phyloP scores from a whole-genome alignment of 2,113 vertebrate genomes.

The Nycticebus coucang region DNA sequence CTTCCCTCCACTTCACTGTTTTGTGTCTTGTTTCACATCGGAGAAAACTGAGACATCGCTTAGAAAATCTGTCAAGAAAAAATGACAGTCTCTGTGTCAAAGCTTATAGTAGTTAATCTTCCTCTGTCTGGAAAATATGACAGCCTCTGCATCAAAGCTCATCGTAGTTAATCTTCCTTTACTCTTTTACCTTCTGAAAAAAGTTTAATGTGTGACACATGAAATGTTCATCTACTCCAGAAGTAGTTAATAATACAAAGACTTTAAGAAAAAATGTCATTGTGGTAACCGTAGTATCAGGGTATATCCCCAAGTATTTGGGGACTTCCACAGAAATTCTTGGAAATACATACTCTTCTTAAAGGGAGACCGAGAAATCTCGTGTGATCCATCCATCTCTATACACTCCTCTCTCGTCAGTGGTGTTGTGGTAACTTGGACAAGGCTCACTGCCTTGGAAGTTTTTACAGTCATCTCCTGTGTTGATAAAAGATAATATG shows the following conservation, averaged over 20 bases:
- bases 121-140: background rate
- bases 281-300: background rate
- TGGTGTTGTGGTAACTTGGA: background rate
- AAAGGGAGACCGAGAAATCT: background rate
- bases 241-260: background rate
- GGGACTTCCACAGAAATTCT: background rate
- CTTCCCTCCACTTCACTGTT: background rate
- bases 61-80: background rate
- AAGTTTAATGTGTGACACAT: background rate
- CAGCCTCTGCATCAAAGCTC: background rate
- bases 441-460: background rate
- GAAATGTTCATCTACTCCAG: background rate
- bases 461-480: background rate
- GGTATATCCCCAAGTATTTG: background rate
- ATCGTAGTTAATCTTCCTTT: background rate
- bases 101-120: background rate
- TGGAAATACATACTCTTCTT: background rate
- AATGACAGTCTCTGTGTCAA: background rate
- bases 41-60: background rate
- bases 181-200: background rate
- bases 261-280: background rate
- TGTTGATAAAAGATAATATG: background rate
- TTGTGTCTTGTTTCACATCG: background rate
- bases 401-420: background rate
- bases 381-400: accelerated